Percentiles rank a stretch among this genome's conserved stretches.
Evolutionary conservation across 2,888 invertebrate species (phyloP).

Genomic region (Hypolimnas misippus): DNA sequence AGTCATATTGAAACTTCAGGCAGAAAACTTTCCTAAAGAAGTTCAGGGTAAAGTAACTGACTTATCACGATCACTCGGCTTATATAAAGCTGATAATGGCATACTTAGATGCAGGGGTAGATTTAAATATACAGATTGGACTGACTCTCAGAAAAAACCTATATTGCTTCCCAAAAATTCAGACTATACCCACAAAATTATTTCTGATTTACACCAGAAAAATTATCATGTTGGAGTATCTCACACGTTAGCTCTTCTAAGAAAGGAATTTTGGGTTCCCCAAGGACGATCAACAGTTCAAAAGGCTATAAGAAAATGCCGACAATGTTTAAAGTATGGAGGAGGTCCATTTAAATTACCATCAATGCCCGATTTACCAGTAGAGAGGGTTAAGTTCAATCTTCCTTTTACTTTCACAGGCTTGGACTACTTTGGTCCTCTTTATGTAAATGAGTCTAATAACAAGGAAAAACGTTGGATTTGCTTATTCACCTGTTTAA

Average conservation of each 20-base stretch:
- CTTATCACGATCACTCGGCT: too few species aligned
- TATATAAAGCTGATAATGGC: too few species aligned
- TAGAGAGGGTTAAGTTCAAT: constrained; percentile 41
- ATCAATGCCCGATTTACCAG: constrained; percentile 42
- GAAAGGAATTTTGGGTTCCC: constrained; percentile 15
- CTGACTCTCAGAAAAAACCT: constrained; percentile 9
- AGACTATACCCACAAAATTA: constrained; percentile 5
- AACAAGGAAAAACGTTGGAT: constrained; percentile 39
- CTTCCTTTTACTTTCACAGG: constrained; percentile 42
- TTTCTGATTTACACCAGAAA: constrained; percentile 9
- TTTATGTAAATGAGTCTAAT: constrained; percentile 24
- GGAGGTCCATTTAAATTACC: constrained; percentile 47
- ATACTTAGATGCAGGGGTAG: too few species aligned
- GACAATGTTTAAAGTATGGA: constrained; percentile 42
- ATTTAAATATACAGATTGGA: constrained; percentile 13
- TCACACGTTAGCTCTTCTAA: constrained; percentile 1
- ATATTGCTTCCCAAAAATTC: constrained; percentile 14
- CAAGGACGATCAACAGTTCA: constrained; percentile 10
- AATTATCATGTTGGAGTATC: constrained; percentile 18
- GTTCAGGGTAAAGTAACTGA: too few species aligned
- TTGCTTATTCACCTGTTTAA: constrained; percentile 40
- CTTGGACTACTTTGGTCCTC: constrained; percentile 40
- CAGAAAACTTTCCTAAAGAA: too few species aligned
- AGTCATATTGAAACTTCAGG: too few species aligned
- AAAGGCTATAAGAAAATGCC: constrained; percentile 33